Percentiles rank a stretch among this genome's conserved stretches.
Conservation (phyloP, 2,797 vertebrate genomes). For the Myotis pilosus region DNA sequence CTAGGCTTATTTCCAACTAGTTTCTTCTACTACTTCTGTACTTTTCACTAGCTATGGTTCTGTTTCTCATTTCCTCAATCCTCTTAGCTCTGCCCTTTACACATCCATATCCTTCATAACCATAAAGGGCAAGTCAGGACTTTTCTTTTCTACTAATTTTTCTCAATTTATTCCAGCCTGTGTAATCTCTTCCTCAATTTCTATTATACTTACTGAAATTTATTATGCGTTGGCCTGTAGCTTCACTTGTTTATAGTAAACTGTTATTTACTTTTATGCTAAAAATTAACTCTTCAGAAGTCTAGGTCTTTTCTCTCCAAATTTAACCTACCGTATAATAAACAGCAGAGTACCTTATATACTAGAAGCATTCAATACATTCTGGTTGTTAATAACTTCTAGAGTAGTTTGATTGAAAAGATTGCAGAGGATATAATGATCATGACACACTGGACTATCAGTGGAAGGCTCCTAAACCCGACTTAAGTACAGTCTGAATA, state of each 20-base stretch:
- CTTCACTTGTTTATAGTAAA: neutral
- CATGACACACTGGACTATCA: neutral
- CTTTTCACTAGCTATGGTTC: neutral
- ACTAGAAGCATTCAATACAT: neutral
- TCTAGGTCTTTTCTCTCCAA: neutral
- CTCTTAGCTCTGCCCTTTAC: neutral
- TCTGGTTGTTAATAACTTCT: neutral
- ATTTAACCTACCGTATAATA: neutral
- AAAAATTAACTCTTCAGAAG: neutral
- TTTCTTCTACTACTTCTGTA: neutral
- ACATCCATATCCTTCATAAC: neutral
- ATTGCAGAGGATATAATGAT: neutral
- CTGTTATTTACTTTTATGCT: neutral
- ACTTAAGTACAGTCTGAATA: neutral
- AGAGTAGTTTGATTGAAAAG: neutral
- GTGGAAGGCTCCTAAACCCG: neutral
- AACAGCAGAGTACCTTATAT: neutral
- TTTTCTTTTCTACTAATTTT: neutral
- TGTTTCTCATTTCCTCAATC: neutral
- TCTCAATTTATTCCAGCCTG: neutral
- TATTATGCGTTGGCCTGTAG: neutral
- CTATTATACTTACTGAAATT: neutral
- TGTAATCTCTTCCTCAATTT: neutral
- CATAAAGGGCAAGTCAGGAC: neutral
- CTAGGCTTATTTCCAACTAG: neutral